Conservation (phyloP, 2,113 vertebrate genomes). For the Plectropomus leopardus region DNA sequence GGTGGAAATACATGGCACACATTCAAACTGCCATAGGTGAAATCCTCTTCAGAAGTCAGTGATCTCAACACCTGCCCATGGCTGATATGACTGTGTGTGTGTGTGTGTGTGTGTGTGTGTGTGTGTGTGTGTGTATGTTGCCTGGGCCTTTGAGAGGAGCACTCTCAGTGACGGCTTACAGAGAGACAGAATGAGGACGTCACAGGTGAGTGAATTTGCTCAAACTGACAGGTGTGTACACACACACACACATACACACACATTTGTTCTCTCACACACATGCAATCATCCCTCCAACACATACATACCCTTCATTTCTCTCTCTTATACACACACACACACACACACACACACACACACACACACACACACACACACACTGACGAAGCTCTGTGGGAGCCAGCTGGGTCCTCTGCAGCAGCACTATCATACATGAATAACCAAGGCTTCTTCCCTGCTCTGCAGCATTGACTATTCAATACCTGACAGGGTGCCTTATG, state of each 20-base stretch:
- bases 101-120: conserved; percentile 32
- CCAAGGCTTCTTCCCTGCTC: conserved; percentile 63
- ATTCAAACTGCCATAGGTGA: conserved; percentile 70
- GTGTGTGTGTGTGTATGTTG: conserved; percentile 41
- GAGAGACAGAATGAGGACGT: conserved; percentile 85
- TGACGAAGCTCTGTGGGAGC: conserved; percentile 45
- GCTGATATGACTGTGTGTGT: conserved; percentile 71
- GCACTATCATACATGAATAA: conserved; percentile 76
- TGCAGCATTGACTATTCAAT: conserved; percentile 68
- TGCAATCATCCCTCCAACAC: conserved; percentile 42
- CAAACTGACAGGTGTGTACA: conserved; percentile 73
- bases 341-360: conserved; percentile 9
- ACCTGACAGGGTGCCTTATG: conserved; percentile 66
- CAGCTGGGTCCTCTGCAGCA: conserved; percentile 73
- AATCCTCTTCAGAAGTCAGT: conserved; percentile 80
- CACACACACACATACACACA: conserved; percentile 35
- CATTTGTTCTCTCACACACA: conserved; percentile 25
- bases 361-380: conserved; percentile 26
- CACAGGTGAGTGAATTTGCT: conserved; percentile 81
- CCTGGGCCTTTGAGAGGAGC: conserved; percentile 63
- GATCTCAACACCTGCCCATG: conserved; percentile 81
- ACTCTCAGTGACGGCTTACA: conserved; percentile 74
- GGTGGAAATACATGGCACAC: conserved; percentile 65
- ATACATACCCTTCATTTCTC: conserved; percentile 9
- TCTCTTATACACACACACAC: too few species aligned